Base-by-base conservation (phyloP, 1,140 invertebrate species). In the Tetragnatha versicolor region DNA sequence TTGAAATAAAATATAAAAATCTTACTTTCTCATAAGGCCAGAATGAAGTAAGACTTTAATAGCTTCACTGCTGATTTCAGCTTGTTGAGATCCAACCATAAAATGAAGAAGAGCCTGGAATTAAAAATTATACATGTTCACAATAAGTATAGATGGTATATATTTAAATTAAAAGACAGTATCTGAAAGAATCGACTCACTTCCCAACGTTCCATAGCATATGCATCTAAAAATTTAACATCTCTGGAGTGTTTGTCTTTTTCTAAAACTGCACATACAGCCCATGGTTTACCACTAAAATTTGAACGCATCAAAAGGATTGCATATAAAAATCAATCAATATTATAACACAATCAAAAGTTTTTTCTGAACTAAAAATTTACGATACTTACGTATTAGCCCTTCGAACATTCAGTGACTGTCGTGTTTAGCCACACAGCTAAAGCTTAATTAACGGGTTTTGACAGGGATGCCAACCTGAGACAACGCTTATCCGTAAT, bases 201-300 rank as follows among this genome's bases (percentile, higher is more conserved):
- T 84, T 98, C 94, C 97, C 97, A 99, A 58, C 97, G 88, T 84
- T 97, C 94, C 82, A 94, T 87, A 0, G 96, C 95, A 87, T 99
- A 99, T 12, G 91, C 90, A 86, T 98, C 96, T 35, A 99, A 87
- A 86, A 96, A 97, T 12, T 91, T 88, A 4, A 95, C 89, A 83
- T 97, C 95, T 81, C 94, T 89, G 1, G 92, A 91, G 86, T 98
- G 95, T 75, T 92, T 93, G 85, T 98, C 96, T 31, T 90, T 90
- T 82, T 96, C 94, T 80, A 95, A 84, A n/a, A 91, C 90, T 69
- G 90, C 90, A 4, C 92, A 93, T 89, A 94, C 93, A 33, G 91
- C 92, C 94, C 95, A 97, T 47, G 93, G 89, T 82, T 91, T 90
- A 0, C 95, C 95, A 10, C 92, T 89, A 89, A 82, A 83, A 80